These are phyloP conservation scores for Villa cingulata DNA, from an alignment of 2,888 invertebrate species.

Conservation along the genomic window DNA sequence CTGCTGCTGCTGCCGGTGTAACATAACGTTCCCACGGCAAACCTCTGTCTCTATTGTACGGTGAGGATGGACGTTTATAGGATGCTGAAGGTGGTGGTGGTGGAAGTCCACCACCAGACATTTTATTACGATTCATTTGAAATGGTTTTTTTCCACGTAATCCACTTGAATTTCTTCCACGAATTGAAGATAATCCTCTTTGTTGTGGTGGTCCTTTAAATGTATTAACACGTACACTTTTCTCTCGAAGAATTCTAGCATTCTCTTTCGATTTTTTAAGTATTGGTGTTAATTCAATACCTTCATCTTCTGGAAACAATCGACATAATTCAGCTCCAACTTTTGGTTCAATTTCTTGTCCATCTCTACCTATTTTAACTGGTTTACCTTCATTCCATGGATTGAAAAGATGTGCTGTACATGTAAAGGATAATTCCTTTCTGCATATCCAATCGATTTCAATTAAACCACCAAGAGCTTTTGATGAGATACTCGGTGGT, in stretches of 20 bases:
- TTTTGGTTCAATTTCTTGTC: slow-evolving; percentile 93
- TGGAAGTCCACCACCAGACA: slow-evolving; percentile 31
- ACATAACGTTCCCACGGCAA: slow-evolving; percentile 50
- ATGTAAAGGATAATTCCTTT: slow-evolving; percentile 83
- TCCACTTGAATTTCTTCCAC: slow-evolving; percentile 35
- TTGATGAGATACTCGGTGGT: slow-evolving; percentile 83
- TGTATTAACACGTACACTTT: slow-evolving; percentile 30
- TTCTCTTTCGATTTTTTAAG: slow-evolving; percentile 74
- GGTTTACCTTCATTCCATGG: slow-evolving; percentile 98
- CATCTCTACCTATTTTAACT: slow-evolving; percentile 97
- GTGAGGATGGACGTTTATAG: slow-evolving; percentile 43
- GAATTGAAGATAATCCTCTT: slow-evolving; percentile 35
- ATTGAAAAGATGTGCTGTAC: slow-evolving; percentile 86
- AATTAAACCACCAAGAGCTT: slow-evolving; percentile 90
- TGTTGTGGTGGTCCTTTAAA: slow-evolving; percentile 40
- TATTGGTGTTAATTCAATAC: slow-evolving; percentile 78
- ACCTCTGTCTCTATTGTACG: slow-evolving; percentile 44
- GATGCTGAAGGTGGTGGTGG: slow-evolving; percentile 20
- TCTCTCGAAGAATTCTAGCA: slow-evolving; percentile 46
- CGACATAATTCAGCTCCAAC: slow-evolving; percentile 86
- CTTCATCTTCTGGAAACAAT: slow-evolving; percentile 84
- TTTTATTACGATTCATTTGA: slow-evolving; percentile 48
- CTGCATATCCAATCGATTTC: slow-evolving; percentile 95
- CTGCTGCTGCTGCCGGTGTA: slow-evolving; percentile 54
- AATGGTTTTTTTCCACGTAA: slow-evolving; percentile 47